phyloP scores from a whole-genome alignment of 64 coral and sea anemone species.

The Porites lutea region DNA sequence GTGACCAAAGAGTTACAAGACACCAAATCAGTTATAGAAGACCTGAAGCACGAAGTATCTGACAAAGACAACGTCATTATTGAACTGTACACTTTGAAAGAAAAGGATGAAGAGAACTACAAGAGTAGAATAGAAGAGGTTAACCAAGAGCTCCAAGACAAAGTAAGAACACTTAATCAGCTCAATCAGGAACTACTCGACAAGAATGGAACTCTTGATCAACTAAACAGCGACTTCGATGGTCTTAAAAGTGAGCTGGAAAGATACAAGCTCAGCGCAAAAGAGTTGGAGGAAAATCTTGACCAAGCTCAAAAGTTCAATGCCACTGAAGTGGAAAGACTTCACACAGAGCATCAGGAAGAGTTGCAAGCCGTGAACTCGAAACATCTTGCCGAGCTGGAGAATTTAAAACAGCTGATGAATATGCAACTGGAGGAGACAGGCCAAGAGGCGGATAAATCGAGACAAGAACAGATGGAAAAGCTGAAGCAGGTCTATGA shows the following conservation, averaged over 20 bases:
- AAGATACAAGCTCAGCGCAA: constrained; percentile 42
- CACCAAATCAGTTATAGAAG: constrained; percentile 71
- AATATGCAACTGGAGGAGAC: constrained; percentile 74
- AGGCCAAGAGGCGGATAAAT: constrained; percentile 72
- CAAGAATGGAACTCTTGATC: constrained; percentile 44
- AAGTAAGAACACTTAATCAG: constrained; percentile 22
- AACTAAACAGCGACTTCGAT: constrained; percentile 13
- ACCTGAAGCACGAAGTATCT: constrained; percentile 51
- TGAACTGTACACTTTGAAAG: constrained; percentile 64
- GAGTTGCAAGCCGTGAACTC: constrained; percentile 57
- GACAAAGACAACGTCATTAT: constrained; percentile 74
- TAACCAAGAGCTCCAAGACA: constrained; percentile 49
- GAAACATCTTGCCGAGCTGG: constrained; percentile 73
- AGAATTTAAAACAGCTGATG: constrained; percentile 64
- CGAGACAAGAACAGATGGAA: constrained; percentile 71
- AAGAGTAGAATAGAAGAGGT: constrained; percentile 14
- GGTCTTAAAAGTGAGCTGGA: constrained; percentile 32
- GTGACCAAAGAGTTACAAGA: constrained; percentile 65
- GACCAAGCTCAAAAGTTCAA: constrained; percentile 38
- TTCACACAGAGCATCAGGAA: constrained; percentile 65
- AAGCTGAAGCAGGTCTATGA: constrained; percentile 80
- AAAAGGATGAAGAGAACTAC: constrained; percentile 43
- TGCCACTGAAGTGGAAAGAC: constrained; percentile 62
- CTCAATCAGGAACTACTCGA: constrained; percentile 22
- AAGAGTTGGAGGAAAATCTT: constrained; percentile 63